phyloP scores from a whole-genome alignment of 2,113 vertebrate genomes.

The Platichthys flesus region DNA sequence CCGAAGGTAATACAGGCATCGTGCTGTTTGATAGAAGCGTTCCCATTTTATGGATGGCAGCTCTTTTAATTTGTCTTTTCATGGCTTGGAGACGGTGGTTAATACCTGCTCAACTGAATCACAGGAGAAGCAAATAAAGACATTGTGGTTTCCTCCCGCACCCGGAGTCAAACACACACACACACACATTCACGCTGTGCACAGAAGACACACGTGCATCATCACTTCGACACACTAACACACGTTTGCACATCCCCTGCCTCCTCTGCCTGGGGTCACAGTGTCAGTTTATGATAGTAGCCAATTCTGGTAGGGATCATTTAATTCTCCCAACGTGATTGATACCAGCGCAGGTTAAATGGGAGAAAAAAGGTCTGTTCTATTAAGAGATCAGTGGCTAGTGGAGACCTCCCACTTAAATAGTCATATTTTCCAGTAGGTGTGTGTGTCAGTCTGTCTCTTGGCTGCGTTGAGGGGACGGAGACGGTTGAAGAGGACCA shows the following conservation, averaged over 20 bases:
- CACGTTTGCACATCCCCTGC: constrained; percentile 34
- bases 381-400: constrained; percentile 96
- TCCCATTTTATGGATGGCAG: constrained; percentile 92
- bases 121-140: constrained; percentile 94
- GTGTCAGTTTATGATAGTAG: constrained; percentile 96
- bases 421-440: constrained; percentile 79
- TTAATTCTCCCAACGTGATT: constrained; percentile 95
- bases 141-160: constrained; percentile 75
- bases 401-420: constrained; percentile 98
- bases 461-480: constrained; percentile 84
- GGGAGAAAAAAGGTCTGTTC: constrained; percentile 92
- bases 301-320: constrained; percentile 97
- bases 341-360: constrained; percentile 94
- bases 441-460: constrained; percentile 50
- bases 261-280: constrained; percentile 85
- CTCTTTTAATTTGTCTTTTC: constrained; percentile 95
- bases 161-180: constrained; percentile 17
- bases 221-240: constrained; percentile 46
- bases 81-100: constrained; percentile 94
- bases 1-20: constrained; percentile 88
- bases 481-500: constrained; percentile 81
- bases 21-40: constrained; percentile 89
- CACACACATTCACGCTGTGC: constrained; percentile 12
- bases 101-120: constrained; percentile 97
- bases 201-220: constrained; percentile 11